Base-by-base conservation (phyloP, 2,797 vertebrate species). In the Danio albolineatus region DNA sequence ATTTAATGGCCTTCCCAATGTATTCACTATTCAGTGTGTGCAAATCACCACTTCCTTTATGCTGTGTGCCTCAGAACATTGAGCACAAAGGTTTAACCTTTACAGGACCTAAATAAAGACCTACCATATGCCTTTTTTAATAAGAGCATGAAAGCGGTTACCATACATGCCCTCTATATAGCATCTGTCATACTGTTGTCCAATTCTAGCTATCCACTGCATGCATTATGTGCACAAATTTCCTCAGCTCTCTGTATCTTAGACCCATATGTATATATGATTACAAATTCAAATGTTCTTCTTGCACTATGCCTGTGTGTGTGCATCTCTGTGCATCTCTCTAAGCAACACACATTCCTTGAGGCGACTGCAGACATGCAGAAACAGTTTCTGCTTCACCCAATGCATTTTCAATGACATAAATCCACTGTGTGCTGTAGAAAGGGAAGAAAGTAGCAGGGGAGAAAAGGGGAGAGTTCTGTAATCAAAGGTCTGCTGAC, bases 341-440 rank as follows among this genome's bases (percentile, higher is more conserved):
- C 21, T 12, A 74, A 69, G 46, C 76, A 79, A 74, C 80, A 78
- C 64, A 60, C 78, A 70, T 77, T 83, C 65, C 76, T 81, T 12
- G 16, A 76, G 38, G 19, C 39, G 4, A 61, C 75, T 83, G 78
- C 49, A 62, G 66, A 67, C 82, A 66, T 76, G 56, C 53, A 76
- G 57, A 70, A 62, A 73, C 79, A 46, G 59, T 75, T 59, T 78
- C 44, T 71, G 75, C 46, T 72, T 78, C 59, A 81, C 51, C 57
- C 78, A 72, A 54, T 83, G 81, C 78, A 81, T 83, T 85, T 78
- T 60, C 74, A 78, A 78, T 81, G 53, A 75, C 49, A 39, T 54
- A 65, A 65, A 43, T 57, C 53, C 41, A 54, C 38, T 28, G 61
- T 78, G 76, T 49, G 64, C 38, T 75, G 21, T 19, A 28, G 19